These are phyloP conservation scores for Lanius ludovicianus DNA, from an alignment of 2,113 vertebrate species.

Conservation along the genomic window DNA sequence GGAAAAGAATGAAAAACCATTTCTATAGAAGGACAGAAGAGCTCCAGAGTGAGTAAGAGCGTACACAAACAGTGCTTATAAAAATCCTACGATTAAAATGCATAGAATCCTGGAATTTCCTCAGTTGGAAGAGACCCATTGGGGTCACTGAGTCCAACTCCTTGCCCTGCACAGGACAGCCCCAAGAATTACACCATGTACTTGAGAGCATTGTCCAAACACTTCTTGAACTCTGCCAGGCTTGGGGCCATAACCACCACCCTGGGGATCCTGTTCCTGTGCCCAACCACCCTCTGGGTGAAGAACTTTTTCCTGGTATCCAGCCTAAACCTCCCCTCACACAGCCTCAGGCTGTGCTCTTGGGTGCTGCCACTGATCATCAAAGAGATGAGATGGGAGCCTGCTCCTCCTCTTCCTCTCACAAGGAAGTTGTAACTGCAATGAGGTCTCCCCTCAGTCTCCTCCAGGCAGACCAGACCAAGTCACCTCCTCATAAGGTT, in stretches of 20 bases:
- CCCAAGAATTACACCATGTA: no score
- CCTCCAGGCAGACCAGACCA: background rate
- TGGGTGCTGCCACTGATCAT: background rate
- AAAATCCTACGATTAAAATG: background rate
- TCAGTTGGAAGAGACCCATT: background rate
- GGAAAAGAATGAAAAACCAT: background rate
- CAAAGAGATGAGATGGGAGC: no score
- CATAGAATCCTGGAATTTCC: accelerated
- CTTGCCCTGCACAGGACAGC: background rate
- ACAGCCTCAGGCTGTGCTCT: background rate
- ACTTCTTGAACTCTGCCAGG: background rate
- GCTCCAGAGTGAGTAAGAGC: background rate
- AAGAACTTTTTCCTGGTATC: background rate
- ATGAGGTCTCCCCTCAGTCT: background rate
- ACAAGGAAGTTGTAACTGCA: accelerated
- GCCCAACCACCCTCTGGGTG: accelerated
- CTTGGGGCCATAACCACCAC: background rate
- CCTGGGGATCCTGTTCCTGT: no score
- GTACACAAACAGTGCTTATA: background rate
- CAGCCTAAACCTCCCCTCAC: accelerated
- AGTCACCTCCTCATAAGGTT: background rate
- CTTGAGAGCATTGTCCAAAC: background rate
- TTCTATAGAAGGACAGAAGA: background rate
- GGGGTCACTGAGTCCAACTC: background rate
- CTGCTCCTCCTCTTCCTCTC: background rate